These are phyloP conservation scores for Temnothorax ravouxi DNA, from an alignment of 2,888 invertebrate genomes.

Conservation along the genomic window DNA sequence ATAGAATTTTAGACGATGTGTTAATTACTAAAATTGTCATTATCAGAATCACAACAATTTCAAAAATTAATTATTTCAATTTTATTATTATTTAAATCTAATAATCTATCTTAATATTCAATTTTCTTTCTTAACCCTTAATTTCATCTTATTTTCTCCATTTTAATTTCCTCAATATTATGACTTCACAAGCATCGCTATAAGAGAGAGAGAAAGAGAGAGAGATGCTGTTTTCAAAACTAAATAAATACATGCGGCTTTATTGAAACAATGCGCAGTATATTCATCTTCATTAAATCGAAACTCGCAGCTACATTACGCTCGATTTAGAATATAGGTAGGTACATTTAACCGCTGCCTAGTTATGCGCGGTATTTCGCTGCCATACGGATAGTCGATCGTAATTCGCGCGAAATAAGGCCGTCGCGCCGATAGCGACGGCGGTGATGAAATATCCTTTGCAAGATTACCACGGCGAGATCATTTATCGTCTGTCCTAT, in stretches of 20 bases:
- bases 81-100: not conserved
- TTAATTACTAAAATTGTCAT: not conserved
- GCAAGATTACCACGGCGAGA: slow-evolving; percentile 1
- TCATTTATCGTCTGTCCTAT: slow-evolving; percentile 32
- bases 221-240: not conserved
- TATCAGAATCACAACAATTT: not conserved
- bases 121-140: not conserved
- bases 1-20: not conserved
- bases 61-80: not conserved
- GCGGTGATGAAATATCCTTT: slow-evolving; percentile 12
- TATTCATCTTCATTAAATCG: slow-evolving; percentile 22
- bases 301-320: not conserved
- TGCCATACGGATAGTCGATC: slow-evolving; percentile 22
- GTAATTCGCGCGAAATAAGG: slow-evolving; percentile 28
- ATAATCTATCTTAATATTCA: not conserved
- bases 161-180: not conserved
- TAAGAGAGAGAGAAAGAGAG: too few species aligned
- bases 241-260: not conserved
- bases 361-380: slow-evolving; percentile 14
- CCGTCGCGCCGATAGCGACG: slow-evolving; percentile 3
- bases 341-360: slow-evolving; percentile 12
- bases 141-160: not conserved
- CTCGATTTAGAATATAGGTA: slow-evolving; percentile 26
- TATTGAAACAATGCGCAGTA: not conserved
- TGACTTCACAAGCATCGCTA: not conserved